Conservation (phyloP, 1,140 invertebrate species). For the Drosophila gunungcola region DNA sequence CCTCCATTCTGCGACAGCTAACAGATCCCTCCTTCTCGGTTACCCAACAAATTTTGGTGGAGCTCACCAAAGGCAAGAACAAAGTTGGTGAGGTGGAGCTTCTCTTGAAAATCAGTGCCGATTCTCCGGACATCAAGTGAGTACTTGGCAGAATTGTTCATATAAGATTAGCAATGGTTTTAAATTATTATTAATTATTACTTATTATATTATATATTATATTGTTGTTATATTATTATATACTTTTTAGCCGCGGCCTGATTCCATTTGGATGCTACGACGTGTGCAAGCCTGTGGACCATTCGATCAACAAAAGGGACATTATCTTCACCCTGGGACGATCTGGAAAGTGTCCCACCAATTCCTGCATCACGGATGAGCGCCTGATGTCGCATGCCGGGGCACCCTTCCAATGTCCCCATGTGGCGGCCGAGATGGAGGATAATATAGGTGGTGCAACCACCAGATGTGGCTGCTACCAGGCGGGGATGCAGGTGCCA, state of each 20-base stretch:
- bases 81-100: conserved; percentile 18
- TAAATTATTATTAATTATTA: too few relatives aligned
- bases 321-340: conserved; percentile 65
- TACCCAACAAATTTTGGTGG: conserved; percentile 25
- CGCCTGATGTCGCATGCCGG: conserved; percentile 52
- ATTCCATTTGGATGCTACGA: conserved; percentile 53
- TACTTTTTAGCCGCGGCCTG: conserved; percentile 19
- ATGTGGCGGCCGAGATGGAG: not conserved
- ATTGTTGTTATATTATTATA: too few relatives aligned
- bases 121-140: conserved; percentile 44
- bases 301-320: conserved; percentile 41
- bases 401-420: conserved; percentile 38
- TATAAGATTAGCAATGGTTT: too few relatives aligned
- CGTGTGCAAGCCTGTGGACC: conserved; percentile 51
- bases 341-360: conserved; percentile 25
- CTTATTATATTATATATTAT: too few relatives aligned
- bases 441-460: conserved; percentile 1
- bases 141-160: too few relatives aligned
- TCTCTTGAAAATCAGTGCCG: conserved; percentile 21
- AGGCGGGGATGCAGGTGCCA: conserved; percentile 2
- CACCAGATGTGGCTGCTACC: conserved; percentile 22
- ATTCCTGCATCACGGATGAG: conserved; percentile 53
- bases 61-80: not conserved
- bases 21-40: conserved; percentile 41
- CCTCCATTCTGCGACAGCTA: conserved; percentile 19